phyloP scores from a whole-genome alignment of 2,113 vertebrate species.

The Leptobrachium ailaonicum region DNA sequence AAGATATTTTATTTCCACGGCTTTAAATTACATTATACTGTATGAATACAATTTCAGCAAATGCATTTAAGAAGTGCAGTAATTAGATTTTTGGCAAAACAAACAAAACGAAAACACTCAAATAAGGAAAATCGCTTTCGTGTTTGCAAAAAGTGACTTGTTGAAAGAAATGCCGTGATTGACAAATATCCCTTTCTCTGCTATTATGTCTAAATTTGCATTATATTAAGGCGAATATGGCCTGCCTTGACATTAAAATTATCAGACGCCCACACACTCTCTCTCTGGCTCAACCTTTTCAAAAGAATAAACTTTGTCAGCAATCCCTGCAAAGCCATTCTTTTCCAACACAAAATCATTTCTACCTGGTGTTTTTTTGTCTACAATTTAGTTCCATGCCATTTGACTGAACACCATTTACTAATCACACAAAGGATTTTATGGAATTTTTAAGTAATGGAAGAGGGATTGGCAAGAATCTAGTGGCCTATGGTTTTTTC shows the following conservation, averaged over 20 bases:
- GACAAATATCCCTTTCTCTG: neutral
- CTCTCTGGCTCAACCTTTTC: neutral
- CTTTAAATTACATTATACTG: no score
- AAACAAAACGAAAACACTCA: no score
- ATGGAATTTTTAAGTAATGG: neutral
- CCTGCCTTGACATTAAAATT: neutral
- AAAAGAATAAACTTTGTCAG: slow-evolving; percentile 20
- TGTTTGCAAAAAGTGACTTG: no score
- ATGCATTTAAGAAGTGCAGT: no score
- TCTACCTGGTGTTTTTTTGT: slow-evolving; percentile 16
- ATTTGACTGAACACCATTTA: slow-evolving; percentile 16
- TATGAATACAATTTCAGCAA: no score
- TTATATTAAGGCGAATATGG: neutral
- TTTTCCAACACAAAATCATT: slow-evolving; percentile 1
- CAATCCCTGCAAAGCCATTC: neutral
- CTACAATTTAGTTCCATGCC: slow-evolving; percentile 6
- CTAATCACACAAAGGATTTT: neutral
- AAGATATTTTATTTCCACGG: no score
- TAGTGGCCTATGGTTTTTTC: neutral
- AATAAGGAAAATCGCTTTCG: no score
- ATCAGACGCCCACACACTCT: slow-evolving; percentile 9
- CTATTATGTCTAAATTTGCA: neutral
- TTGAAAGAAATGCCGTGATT: no score
- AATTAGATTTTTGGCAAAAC: no score
- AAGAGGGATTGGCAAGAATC: slow-evolving; percentile 5